Evolutionary conservation across 2,888 invertebrate genomes (phyloP).

Genomic region (Xestia ashworthii): DNA sequence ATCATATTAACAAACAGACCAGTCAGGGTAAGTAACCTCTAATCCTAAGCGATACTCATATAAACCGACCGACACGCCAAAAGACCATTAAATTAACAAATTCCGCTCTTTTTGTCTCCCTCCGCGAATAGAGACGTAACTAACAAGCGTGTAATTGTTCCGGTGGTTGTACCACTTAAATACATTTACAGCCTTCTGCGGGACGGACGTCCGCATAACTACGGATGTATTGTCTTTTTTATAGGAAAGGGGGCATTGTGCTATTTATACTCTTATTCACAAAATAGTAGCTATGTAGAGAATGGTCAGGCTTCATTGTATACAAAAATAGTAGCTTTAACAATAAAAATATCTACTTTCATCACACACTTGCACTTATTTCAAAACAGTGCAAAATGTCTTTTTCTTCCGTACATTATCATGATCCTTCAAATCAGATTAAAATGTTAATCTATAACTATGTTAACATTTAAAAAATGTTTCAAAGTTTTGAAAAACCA

Average conservation of each 20-base stretch:
- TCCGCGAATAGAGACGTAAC: slow-evolving; percentile 44
- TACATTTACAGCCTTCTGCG: slow-evolving; percentile 43
- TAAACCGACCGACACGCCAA: slow-evolving; percentile 4
- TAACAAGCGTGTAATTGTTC: slow-evolving; percentile 54
- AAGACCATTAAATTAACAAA: slow-evolving; percentile 24
- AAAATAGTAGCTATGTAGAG: neutral
- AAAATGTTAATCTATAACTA: neutral
- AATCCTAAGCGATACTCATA: neutral
- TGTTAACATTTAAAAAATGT: neutral
- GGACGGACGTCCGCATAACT: slow-evolving; percentile 41
- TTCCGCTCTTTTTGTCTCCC: slow-evolving; percentile 38
- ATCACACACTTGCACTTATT: neutral
- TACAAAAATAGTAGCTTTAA: neutral
- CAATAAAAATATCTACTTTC: neutral
- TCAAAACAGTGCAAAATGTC: neutral
- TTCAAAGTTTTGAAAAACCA: neutral
- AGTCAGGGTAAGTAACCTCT: neutral
- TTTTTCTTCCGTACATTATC: neutral
- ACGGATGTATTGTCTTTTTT: slow-evolving; percentile 41
- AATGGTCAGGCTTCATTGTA: neutral
- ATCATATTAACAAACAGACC: neutral
- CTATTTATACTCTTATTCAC: neutral
- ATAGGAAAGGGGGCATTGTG: slow-evolving; percentile 36
- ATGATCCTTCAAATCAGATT: neutral
- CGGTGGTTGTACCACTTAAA: slow-evolving; percentile 43